Evolutionary conservation across 2,888 invertebrate genomes (phyloP), one percentile per base, ranked within the genome.

Genomic region (Calameuta idolon): DNA sequence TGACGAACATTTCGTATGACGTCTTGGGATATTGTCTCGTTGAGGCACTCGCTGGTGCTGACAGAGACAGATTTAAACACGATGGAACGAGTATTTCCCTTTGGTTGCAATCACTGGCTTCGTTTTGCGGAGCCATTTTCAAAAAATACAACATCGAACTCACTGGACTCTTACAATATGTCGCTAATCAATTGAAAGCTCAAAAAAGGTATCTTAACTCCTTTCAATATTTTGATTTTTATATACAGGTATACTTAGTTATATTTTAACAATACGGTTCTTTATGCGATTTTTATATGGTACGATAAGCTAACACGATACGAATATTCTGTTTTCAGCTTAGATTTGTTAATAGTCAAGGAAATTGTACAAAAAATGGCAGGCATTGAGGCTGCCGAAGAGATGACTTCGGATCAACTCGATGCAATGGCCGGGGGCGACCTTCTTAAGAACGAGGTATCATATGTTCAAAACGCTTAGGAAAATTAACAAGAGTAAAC

Each of bases 301-400:
- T 40, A 40, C 4, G 40, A 15, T 15, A 15, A 40, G 15, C 40
- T 40, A 40, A 40, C 40, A 5, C 23, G 23, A 55, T 23, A 55
- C 9, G 55, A 23, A 55, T 55, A 55, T 82, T 79, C 77, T 55
- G 23, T 84, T 92, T 92, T 81, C 90, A 96, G 97, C 92, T 95
- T 96, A 93, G 98, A 99, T 92, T 93, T 98, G 85, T 93, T 99
- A 40, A 96, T 99, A 84, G 93, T 99, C 77, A 97, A 99, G 91
- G 99, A 99, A 93, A 97, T 99, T 84, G 97, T 99, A 73, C 98
- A 98, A 92, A 99, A 99, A 93, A 99, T 99, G 99, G 98, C 98
- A 0, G 99, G 99, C 1, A 98, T 99, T 77, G 99, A 99, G 92
- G 96, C 98, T 0, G 96, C 96, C 0, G 98, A 98, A 90, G 98